Evolutionary conservation across 2,888 invertebrate species (phyloP).

Genomic region (Boloria euphrosyne): DNA sequence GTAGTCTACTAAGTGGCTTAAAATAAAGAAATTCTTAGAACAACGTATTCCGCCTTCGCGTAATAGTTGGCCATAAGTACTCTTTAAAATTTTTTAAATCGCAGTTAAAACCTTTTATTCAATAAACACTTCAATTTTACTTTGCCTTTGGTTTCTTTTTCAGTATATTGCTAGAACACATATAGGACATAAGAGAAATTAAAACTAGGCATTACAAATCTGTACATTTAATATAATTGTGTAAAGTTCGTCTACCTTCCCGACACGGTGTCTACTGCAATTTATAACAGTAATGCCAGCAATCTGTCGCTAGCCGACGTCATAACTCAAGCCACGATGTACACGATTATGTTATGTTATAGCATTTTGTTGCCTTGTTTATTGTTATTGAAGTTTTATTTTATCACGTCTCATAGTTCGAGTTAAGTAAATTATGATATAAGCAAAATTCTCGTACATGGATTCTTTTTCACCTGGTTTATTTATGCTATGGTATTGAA

Average conservation of each 20-base stretch:
- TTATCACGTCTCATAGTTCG: conserved; percentile 21
- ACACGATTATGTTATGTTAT: conserved; percentile 52
- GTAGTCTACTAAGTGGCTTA: too few relatives aligned
- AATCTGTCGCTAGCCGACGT: conserved; percentile 69
- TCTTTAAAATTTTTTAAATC: too few relatives aligned
- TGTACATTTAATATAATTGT: conserved; percentile 29
- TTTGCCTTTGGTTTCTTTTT: too few relatives aligned
- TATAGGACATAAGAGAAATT: not conserved
- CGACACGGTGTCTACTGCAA: conserved; percentile 63
- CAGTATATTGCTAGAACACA: too few relatives aligned
- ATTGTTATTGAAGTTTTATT: conserved; percentile 48
- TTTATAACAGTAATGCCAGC: conserved; percentile 75
- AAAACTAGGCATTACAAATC: conserved; percentile 7
- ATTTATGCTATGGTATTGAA: not conserved
- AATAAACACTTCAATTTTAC: too few relatives aligned
- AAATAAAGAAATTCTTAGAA: too few relatives aligned
- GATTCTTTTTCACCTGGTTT: not conserved
- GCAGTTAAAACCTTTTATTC: too few relatives aligned
- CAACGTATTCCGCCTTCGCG: too few relatives aligned
- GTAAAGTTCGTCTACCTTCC: conserved; percentile 64
- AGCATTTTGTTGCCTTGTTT: conserved; percentile 56
- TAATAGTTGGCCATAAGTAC: too few relatives aligned
- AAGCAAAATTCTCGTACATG: not conserved
- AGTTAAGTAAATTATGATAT: conserved; percentile 3
- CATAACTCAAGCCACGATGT: conserved; percentile 54